A percentile compares a stretch with the other conserved stretches of the same genome.
Evolutionary conservation across 2,113 vertebrate genomes (phyloP).

Genomic region (Notothenia rossii): DNA sequence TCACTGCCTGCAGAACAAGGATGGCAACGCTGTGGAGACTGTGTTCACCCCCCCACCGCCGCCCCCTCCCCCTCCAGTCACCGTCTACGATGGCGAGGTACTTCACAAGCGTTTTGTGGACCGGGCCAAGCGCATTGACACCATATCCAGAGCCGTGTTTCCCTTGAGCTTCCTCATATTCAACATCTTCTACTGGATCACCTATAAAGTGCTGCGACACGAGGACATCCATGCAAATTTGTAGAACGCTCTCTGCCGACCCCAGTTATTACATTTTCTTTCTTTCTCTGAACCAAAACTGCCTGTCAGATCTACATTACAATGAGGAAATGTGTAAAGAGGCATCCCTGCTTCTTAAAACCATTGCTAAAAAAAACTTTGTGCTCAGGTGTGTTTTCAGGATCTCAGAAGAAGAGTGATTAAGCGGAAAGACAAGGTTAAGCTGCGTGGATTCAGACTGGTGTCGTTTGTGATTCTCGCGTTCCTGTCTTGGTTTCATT

Average conservation of each 20-base stretch:
- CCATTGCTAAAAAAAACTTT: conserved; percentile 59
- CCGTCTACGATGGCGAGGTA: conserved; percentile 80
- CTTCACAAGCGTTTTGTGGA: conserved; percentile 86
- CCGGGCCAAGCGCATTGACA: conserved; percentile 93
- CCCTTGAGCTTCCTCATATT: conserved; percentile 95
- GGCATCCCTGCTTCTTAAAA: conserved; percentile 54
- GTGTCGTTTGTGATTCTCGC: conserved; percentile 45
- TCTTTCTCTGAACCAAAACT: conserved; percentile 73
- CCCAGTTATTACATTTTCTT: conserved; percentile 35
- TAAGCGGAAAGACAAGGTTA: conserved; percentile 36
- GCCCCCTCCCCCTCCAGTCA: conserved; percentile 61
- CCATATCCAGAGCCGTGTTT: conserved; percentile 91
- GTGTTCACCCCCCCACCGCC: conserved; percentile 75
- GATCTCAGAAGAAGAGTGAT: conserved; percentile 57
- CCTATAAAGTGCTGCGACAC: conserved; percentile 92
- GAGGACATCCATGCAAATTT: conserved; percentile 89
- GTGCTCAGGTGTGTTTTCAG: conserved; percentile 80
- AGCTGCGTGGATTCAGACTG: conserved; percentile 40
- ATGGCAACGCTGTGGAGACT: conserved; percentile 79
- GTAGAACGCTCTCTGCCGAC: conserved; percentile 60
- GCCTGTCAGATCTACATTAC: conserved; percentile 74
- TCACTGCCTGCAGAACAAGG: conserved; percentile 88
- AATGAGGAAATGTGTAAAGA: conserved; percentile 52
- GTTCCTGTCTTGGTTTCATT: conserved; percentile 49
- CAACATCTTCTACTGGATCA: conserved; percentile 96